Percentiles rank a stretch among this genome's conserved stretches.
Evolutionary conservation across 2,888 invertebrate genomes (phyloP).

Genomic region (Malthinus flaveolus): DNA sequence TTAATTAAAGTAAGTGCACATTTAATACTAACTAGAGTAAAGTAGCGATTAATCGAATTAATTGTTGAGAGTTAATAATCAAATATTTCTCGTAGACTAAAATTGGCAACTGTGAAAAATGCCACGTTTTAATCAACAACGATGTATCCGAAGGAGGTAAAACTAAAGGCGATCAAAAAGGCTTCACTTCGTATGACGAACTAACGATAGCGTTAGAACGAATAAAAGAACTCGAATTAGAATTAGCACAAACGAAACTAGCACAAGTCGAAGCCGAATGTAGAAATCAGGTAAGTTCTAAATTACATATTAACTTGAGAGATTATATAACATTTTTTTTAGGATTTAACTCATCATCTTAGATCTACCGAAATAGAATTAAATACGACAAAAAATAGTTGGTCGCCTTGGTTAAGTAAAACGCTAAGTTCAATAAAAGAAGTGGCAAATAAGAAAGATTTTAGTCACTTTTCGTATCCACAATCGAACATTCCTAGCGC

Average conservation of each 20-base stretch:
- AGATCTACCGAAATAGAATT: constrained; percentile 80
- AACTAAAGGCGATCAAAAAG: constrained; percentile 14
- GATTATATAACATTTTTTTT: constrained; percentile 31
- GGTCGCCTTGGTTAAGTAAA: constrained; percentile 94
- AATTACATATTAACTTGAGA: not conserved
- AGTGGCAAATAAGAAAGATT: constrained; percentile 65
- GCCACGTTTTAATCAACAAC: constrained; percentile 43
- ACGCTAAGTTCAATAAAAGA: constrained; percentile 81
- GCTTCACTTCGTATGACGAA: constrained; percentile 38
- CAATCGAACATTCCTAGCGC: constrained; percentile 42
- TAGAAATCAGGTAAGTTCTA: constrained; percentile 74
- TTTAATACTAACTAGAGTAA: too few species aligned
- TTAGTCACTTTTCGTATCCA: constrained; percentile 46
- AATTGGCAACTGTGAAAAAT: constrained; percentile 61
- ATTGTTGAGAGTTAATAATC: not conserved
- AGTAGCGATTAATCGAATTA: not conserved
- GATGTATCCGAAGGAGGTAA: not conserved
- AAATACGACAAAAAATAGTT: constrained; percentile 69
- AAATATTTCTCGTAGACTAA: constrained; percentile 53
- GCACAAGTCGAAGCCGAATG: constrained; percentile 97
- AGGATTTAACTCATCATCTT: constrained; percentile 90
- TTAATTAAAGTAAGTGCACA: constrained; percentile 64
- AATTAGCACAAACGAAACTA: constrained; percentile 94
- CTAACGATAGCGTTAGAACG: constrained; percentile 64
- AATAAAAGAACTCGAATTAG: constrained; percentile 89